phyloP scores from a whole-genome alignment of 2,797 vertebrate species.

The Eutrigla gurnardus region DNA sequence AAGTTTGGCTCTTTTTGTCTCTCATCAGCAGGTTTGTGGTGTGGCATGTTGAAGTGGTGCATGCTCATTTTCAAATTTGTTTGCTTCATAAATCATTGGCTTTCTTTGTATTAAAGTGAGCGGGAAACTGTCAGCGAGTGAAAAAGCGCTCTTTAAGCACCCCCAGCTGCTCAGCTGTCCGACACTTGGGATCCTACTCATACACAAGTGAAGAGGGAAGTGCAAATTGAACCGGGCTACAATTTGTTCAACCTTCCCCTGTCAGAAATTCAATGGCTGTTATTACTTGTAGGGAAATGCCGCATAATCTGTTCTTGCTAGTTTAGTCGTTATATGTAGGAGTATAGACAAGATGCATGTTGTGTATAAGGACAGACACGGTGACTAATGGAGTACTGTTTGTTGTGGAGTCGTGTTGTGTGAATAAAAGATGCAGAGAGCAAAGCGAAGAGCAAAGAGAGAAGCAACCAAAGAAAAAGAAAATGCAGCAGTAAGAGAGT shows the following conservation, averaged over 20 bases:
- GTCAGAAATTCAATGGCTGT: constrained; percentile 61
- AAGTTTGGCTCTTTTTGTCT: constrained; percentile 64
- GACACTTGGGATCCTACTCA: constrained; percentile 46
- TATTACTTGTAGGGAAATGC: constrained; percentile 57
- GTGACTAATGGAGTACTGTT: constrained; percentile 41
- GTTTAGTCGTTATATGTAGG: constrained; percentile 33
- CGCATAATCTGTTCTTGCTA: constrained; percentile 36
- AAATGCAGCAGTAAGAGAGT: constrained; percentile 43
- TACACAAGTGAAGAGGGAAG: constrained; percentile 56
- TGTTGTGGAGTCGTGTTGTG: constrained; percentile 35
- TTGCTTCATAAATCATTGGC: constrained; percentile 79
- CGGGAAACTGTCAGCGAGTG: constrained; percentile 69
- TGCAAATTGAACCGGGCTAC: constrained; percentile 62
- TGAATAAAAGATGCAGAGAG: constrained; percentile 46
- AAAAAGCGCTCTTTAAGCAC: constrained; percentile 73
- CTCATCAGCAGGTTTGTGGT: constrained; percentile 82
- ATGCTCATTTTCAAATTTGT: constrained; percentile 77
- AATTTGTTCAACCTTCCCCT: constrained; percentile 66
- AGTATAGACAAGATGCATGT: constrained; percentile 22
- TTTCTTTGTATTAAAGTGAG: constrained; percentile 52
- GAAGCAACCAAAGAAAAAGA: constrained; percentile 60
- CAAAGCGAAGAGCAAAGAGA: constrained; percentile 39
- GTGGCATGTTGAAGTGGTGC: constrained; percentile 72
- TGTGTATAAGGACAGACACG: constrained; percentile 25
- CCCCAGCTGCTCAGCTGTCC: constrained; percentile 72